Evolutionary conservation across 2,888 invertebrate genomes (phyloP), one percentile per base, ranked within the genome.

Genomic region (Branchinecta sandiegonensis): DNA sequence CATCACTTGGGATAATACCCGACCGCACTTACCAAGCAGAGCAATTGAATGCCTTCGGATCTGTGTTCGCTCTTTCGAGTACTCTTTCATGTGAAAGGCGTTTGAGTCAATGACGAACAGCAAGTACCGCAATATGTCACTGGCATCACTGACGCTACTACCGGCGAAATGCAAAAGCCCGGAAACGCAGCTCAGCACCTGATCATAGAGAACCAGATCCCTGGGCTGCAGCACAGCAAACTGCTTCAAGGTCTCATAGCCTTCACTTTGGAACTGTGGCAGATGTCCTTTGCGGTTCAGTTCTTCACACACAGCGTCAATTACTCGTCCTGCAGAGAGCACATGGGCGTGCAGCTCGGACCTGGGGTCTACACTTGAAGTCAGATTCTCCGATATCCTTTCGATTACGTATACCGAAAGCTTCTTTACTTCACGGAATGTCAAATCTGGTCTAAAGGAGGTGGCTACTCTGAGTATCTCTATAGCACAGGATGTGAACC

Each of bases 401-500:
- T 10, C 14, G 14, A 56, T 56, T 14, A 17, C 17, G 8, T 14
- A 56, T 56, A 14, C 17, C 56, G 9, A 14, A 56, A 14, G n/a
- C 10, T 56, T 56, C 56, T 14, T 14, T 8, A 8, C 56, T 56
- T 56, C 56, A 17, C 8, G 17, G 9, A 56, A 56, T 14, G 14
- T 14, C n/a, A 56, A 17, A 17, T n/a, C 10, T 56, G 56, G 56
- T 14, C 17, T 56, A 9, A n/a, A 14, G 56, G n/a, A 8, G 17
- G 17, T 17, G n/a, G 17, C 7, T 14, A 14, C n/a, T 56, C 56
- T 56, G 74, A 74, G 73, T 72, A 88, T 87, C 74, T 92, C 92
- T 37, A 90, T 79, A 71, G 90, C 83, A 76, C 92, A 92, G 8
- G 87, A 86, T 70, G 91, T 84, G 74, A 86, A 87, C 64, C 92